Conservation (phyloP, 2,888 invertebrate species). For the Hypercompe scribonia region DNA sequence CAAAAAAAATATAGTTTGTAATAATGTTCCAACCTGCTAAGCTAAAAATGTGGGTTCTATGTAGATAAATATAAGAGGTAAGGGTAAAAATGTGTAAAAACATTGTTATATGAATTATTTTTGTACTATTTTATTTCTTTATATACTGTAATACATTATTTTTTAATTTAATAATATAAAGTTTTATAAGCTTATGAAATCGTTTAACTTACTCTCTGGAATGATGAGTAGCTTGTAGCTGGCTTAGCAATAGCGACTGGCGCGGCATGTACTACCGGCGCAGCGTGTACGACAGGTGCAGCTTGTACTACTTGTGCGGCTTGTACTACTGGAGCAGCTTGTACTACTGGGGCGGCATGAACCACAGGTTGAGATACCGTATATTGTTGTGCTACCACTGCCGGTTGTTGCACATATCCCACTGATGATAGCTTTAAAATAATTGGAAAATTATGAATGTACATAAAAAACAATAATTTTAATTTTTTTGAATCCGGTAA, state of each 20-base stretch:
- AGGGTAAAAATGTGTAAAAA: neutral
- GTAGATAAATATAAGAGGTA: too few species aligned
- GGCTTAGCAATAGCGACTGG: slow-evolving; percentile 74
- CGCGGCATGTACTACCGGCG: slow-evolving; percentile 54
- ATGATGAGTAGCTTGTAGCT: slow-evolving; percentile 87
- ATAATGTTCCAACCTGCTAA: neutral
- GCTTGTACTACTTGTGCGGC: slow-evolving; percentile 66
- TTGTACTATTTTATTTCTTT: neutral
- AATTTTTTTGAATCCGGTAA: too few species aligned
- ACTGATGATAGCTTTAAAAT: slow-evolving; percentile 59
- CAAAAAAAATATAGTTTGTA: slow-evolving; percentile 2
- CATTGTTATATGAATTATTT: neutral
- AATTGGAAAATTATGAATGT: neutral
- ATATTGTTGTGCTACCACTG: slow-evolving; percentile 53
- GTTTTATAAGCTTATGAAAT: neutral
- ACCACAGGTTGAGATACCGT: slow-evolving; percentile 65
- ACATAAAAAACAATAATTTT: too few species aligned
- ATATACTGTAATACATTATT: neutral
- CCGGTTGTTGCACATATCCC: slow-evolving; percentile 56
- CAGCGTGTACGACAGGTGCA: slow-evolving; percentile 55
- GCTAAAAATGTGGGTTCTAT: too few species aligned
- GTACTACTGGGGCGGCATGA: slow-evolving; percentile 63
- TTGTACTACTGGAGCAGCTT: slow-evolving; percentile 55
- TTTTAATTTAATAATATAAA: neutral
- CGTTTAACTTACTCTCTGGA: slow-evolving; percentile 70